These are phyloP conservation scores for Zosterops japonicus DNA, from an alignment of 2,113 vertebrate species.

Conservation along the genomic window DNA sequence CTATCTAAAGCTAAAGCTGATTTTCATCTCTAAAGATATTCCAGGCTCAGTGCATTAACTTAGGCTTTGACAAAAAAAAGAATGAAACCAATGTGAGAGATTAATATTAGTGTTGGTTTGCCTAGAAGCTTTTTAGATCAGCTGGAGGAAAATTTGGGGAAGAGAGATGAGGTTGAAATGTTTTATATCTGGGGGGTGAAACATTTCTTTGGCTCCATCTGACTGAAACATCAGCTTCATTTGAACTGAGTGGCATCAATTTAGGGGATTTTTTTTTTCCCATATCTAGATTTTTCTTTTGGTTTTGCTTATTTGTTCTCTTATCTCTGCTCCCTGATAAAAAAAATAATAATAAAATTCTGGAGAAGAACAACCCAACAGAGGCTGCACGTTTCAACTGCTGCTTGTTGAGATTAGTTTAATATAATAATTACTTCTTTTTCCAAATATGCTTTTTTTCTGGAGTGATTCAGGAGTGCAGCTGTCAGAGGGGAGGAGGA, in stretches of 20 bases:
- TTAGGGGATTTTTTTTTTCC: not conserved
- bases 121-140: not conserved
- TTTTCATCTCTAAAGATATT: not conserved
- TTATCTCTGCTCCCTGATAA: not conserved
- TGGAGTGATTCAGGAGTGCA: not conserved
- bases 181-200: not conserved
- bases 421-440: not conserved
- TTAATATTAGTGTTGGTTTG: not conserved
- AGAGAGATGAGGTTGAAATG: not conserved
- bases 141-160: not conserved
- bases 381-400: not conserved
- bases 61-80: not conserved
- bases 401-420: not conserved
- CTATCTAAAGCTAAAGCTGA: not conserved
- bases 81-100: not conserved
- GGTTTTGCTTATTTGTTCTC: not conserved
- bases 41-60: not conserved
- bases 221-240: not conserved
- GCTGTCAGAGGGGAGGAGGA: not conserved
- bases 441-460: not conserved
- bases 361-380: not conserved
- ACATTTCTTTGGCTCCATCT: fast-evolving
- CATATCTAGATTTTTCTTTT: not conserved
- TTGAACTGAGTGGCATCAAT: not conserved
- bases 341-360: not conserved